A percentile compares a stretch with the other conserved stretches of the same genome.
phyloP scores from a whole-genome alignment of 2,113 vertebrate genomes.

The Oryzias javanicus region DNA sequence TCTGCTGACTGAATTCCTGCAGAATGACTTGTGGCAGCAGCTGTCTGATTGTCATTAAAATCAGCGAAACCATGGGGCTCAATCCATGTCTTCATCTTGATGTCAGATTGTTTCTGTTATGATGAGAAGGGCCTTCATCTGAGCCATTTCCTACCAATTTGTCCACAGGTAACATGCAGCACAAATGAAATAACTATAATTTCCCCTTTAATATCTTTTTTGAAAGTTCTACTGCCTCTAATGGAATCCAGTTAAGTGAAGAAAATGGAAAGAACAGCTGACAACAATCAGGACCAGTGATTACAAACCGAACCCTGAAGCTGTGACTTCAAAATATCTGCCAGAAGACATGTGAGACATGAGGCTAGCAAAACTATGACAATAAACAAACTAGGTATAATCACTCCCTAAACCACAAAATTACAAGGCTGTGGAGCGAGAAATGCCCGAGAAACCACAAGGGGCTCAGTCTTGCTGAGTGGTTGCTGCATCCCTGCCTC shows the following conservation, averaged over 20 bases:
- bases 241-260: slow-evolving; percentile 11
- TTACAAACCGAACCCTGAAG: slow-evolving; percentile 37
- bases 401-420: slow-evolving; percentile 60
- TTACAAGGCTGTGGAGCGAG: slow-evolving; percentile 56
- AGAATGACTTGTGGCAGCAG: slow-evolving; percentile 68
- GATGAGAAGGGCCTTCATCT: slow-evolving; percentile 17
- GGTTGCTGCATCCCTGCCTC: slow-evolving; percentile 29
- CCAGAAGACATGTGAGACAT: slow-evolving; percentile 42
- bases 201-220: slow-evolving; percentile 5
- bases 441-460: slow-evolving; percentile 66
- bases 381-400: slow-evolving; percentile 68
- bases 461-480: slow-evolving; percentile 40
- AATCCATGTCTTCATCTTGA: slow-evolving; percentile 51
- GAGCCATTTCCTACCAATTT: slow-evolving; percentile 30
- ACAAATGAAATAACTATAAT: slow-evolving; percentile 9
- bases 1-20: slow-evolving; percentile 67
- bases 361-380: slow-evolving; percentile 51
- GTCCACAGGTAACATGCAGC: slow-evolving; percentile 3
- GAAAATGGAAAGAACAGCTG: slow-evolving; percentile 28
- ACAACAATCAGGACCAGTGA: slow-evolving; percentile 39
- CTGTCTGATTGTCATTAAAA: slow-evolving; percentile 66
- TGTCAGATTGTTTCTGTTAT: slow-evolving; percentile 44
- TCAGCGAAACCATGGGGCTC: slow-evolving; percentile 46
- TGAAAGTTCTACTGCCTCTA: slow-evolving; percentile 2
- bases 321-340: slow-evolving; percentile 48